A percentile compares a stretch with the other conserved stretches of the same genome.
Evolutionary conservation across 1,140 invertebrate species (phyloP).

Genomic region (Arion vulgaris): DNA sequence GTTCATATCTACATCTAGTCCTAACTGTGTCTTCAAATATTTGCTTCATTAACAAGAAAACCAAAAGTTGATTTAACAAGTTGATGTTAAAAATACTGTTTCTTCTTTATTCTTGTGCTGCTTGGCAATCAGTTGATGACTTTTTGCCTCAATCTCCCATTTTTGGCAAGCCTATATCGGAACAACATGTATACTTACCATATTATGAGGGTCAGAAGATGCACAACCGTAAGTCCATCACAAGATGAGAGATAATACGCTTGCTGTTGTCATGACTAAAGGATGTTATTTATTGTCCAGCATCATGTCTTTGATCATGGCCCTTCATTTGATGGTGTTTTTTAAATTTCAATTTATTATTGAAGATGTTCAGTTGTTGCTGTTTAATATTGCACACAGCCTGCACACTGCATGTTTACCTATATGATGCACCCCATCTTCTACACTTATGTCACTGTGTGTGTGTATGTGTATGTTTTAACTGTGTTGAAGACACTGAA

Average conservation of each 20-base stretch:
- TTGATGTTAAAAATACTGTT: not conserved
- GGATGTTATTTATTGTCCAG: not conserved
- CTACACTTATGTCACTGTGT: too few species aligned
- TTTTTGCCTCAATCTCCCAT: conserved; percentile 78
- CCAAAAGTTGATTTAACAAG: too few species aligned
- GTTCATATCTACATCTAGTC: too few species aligned
- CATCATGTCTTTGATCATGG: not conserved
- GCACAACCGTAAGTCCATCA: conserved; percentile 81
- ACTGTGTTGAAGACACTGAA: too few species aligned
- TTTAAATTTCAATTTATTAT: not conserved
- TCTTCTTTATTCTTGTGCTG: conserved; percentile 1
- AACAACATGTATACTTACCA: conserved; percentile 85
- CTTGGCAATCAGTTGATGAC: conserved; percentile 76
- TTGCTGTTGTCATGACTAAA: not conserved
- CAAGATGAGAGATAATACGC: conserved; percentile 5
- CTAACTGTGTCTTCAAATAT: too few species aligned
- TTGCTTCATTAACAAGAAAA: too few species aligned
- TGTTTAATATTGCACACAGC: not conserved
- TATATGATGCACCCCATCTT: too few species aligned
- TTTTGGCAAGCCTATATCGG: conserved; percentile 78
- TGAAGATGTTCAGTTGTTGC: not conserved
- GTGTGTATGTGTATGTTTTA: too few species aligned
- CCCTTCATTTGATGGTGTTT: conserved; percentile 16
- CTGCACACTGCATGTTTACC: not conserved
- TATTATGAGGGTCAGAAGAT: conserved; percentile 82